These are phyloP conservation scores for Chrysopilus asiliformis DNA, from an alignment of 2,888 invertebrate genomes.

Conservation along the genomic window DNA sequence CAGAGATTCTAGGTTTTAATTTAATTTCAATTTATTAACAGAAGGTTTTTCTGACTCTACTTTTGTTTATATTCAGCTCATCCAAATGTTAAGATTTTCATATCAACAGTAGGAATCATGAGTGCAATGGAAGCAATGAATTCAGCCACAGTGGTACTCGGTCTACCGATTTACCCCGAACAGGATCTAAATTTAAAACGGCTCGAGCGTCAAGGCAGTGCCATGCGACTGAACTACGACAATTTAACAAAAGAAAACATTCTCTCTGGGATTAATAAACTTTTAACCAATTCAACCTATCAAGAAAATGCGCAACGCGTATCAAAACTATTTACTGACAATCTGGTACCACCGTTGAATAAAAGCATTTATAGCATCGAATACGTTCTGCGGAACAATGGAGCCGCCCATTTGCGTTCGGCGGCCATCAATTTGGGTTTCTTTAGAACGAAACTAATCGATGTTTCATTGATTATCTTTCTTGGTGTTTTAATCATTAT, in stretches of 20 bases:
- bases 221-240: constrained; percentile 29
- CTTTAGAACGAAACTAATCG: constrained; percentile 27
- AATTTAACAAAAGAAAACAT: constrained; percentile 33
- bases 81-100: constrained; percentile 41
- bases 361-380: constrained; percentile 30
- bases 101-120: constrained; percentile 46
- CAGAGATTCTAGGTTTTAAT: constrained; percentile 27
- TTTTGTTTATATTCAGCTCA: constrained; percentile 33
- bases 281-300: constrained; percentile 29
- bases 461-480: constrained; percentile 29
- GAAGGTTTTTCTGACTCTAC: background rate
- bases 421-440: constrained; percentile 29
- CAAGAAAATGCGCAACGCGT: constrained; percentile 17
- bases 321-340: constrained; percentile 19
- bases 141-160: constrained; percentile 38
- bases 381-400: constrained; percentile 26
- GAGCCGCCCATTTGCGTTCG: constrained; percentile 29
- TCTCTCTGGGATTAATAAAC: constrained; percentile 28
- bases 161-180: constrained; percentile 40
- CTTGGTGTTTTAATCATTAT: constrained; percentile 26
- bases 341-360: constrained; percentile 20
- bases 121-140: constrained; percentile 42
- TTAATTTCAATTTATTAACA: background rate
- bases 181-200: constrained; percentile 38
- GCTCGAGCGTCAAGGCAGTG: constrained; percentile 33